These are phyloP conservation scores for Odobenus rosmarus DNA, from an alignment of 2,113 vertebrate species.

Conservation along the genomic window DNA sequence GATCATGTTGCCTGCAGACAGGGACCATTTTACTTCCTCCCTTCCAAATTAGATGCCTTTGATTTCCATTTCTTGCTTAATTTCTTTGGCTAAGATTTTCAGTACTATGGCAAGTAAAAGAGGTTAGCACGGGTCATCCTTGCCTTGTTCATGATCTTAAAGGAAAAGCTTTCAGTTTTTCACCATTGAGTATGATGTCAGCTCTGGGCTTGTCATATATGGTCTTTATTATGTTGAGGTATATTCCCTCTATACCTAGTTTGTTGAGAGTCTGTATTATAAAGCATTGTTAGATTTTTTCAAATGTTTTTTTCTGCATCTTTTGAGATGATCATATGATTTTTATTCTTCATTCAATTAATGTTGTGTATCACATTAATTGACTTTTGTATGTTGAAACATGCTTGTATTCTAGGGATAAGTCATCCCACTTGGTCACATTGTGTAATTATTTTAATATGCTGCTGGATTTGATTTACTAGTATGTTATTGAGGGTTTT, in stretches of 20 bases:
- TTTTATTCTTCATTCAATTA: background rate
- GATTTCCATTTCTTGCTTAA: background rate
- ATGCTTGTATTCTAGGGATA: background rate
- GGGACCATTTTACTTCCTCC: background rate
- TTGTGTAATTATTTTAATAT: background rate
- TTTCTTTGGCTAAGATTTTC: background rate
- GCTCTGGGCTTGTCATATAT: background rate
- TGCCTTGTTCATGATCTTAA: background rate
- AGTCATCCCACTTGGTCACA: background rate
- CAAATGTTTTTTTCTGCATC: background rate
- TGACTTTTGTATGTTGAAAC: background rate
- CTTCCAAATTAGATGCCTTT: background rate
- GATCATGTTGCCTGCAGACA: background rate
- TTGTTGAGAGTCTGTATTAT: background rate
- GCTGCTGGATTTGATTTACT: background rate
- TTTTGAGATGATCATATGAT: background rate
- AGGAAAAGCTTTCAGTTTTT: background rate
- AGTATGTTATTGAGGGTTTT: background rate
- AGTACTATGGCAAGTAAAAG: background rate
- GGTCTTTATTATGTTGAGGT: background rate
- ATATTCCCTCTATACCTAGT: background rate
- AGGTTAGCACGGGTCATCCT: background rate
- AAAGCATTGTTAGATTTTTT: background rate
- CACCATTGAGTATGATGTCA: background rate
- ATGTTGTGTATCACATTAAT: background rate